These are phyloP conservation scores for Azemiops feae DNA, from an alignment of 2,113 vertebrate genomes.

Conservation along the genomic window DNA sequence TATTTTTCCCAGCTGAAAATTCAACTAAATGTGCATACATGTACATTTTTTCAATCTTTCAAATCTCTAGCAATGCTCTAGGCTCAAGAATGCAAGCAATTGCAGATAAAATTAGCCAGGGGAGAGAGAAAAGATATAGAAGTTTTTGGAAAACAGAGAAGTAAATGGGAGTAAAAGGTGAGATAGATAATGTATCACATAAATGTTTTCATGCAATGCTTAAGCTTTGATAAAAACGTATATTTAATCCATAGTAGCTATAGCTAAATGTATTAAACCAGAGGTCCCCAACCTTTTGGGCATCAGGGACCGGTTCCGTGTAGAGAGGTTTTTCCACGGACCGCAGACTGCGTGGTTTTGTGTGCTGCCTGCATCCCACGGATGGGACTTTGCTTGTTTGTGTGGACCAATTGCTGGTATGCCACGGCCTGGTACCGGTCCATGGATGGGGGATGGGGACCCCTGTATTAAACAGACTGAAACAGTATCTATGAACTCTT, in stretches of 20 bases:
- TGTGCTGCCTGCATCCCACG: no score
- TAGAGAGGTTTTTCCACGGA: no score
- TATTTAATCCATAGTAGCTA: slow-evolving; percentile 30
- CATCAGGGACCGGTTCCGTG: no score
- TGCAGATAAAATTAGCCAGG: not conserved
- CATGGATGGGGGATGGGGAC: no score
- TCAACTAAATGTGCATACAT: not conserved
- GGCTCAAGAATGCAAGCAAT: not conserved
- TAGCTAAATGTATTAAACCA: slow-evolving; percentile 9
- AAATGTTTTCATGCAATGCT: not conserved
- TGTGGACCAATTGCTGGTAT: no score
- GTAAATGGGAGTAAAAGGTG: not conserved
- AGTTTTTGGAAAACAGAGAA: not conserved
- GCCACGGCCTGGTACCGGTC: no score
- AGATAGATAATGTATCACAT: not conserved
- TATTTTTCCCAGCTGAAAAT: not conserved
- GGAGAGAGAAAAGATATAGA: not conserved
- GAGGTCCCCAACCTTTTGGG: no score
- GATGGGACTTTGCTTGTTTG: no score
- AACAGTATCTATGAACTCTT: slow-evolving; percentile 30
- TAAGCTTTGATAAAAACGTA: not conserved
- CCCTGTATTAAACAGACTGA: slow-evolving; percentile 33
- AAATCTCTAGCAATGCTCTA: not conserved
- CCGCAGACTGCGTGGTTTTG: no score
- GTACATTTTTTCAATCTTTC: not conserved